These are phyloP conservation scores for Drosophila jambulina DNA, from an alignment of 1,140 invertebrate species.

Conservation along the genomic window DNA sequence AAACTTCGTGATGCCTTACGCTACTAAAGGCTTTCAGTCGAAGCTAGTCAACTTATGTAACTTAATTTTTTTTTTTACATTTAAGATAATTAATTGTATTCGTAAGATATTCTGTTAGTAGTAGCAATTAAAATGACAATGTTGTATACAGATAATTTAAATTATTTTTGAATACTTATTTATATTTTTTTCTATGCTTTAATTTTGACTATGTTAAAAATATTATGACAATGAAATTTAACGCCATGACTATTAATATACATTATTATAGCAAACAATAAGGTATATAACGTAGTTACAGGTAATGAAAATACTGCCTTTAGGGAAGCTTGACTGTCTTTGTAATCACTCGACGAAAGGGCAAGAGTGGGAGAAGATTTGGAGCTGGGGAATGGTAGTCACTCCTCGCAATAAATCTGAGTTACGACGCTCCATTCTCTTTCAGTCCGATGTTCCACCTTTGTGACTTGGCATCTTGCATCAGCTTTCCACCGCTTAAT, in stretches of 20 bases:
- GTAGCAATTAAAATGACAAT: background rate
- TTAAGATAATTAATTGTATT: background rate
- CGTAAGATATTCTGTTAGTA: background rate
- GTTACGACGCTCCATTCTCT: slow-evolving; percentile 46
- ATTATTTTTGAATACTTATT: background rate
- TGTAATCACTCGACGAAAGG: background rate
- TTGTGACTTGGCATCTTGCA: slow-evolving; percentile 5
- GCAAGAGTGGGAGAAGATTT: background rate
- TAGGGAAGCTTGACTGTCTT: slow-evolving; percentile 1
- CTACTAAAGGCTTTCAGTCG: background rate
- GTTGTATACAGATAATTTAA: too few species aligned
- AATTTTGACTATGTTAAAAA: background rate
- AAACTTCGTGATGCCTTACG: background rate
- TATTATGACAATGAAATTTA: slow-evolving; percentile 7
- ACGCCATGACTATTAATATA: background rate
- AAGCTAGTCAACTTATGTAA: background rate
- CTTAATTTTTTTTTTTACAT: too few species aligned
- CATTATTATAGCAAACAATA: background rate
- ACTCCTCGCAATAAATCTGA: slow-evolving; percentile 37
- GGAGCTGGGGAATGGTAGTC: slow-evolving; percentile 16
- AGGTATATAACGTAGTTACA: too few species aligned
- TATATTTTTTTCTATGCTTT: too few species aligned
- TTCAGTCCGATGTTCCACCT: slow-evolving; percentile 25
- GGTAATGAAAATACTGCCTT: background rate
- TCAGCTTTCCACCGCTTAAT: slow-evolving; percentile 28